Conservation (phyloP, 1,140 invertebrate species). For the Leptonema lineaticorne region DNA sequence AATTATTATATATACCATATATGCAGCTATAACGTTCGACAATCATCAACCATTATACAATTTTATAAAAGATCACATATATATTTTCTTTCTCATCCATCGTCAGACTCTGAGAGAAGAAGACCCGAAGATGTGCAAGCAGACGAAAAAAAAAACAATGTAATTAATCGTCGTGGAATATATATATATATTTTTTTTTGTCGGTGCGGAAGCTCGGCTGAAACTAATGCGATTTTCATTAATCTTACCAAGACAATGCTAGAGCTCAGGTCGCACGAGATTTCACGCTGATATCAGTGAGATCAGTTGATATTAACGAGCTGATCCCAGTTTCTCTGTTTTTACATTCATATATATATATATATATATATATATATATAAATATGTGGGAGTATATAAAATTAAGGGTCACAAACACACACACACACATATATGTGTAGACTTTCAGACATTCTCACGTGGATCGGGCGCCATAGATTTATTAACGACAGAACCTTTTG, state of each 20-base stretch:
- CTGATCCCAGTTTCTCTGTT: not conserved
- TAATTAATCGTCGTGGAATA: no score
- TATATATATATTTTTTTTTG: no score
- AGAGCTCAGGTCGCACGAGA: constrained; percentile 5
- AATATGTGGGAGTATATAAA: not conserved
- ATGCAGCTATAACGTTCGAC: no score
- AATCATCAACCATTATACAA: no score
- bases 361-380: no score
- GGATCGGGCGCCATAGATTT: not conserved
- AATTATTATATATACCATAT: no score
- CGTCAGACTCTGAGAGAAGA: no score
- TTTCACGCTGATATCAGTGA: constrained; percentile 8
- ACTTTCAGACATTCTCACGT: not conserved
- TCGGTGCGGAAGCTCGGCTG: not conserved
- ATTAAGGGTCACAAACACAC: constrained; percentile 7
- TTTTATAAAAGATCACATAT: no score
- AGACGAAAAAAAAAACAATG: no score
- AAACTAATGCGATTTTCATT: constrained; percentile 12
- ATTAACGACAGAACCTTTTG: not conserved
- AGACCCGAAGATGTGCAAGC: no score
- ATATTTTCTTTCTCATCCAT: no score
- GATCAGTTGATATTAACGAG: constrained; percentile 16
- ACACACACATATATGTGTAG: no score
- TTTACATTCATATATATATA: not conserved
- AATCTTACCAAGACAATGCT: constrained; percentile 10